Percentiles rank a stretch among this genome's conserved stretches.
These are phyloP conservation scores for Gasteruption jaculator DNA, from an alignment of 2,888 invertebrate species.

Conservation along the genomic window DNA sequence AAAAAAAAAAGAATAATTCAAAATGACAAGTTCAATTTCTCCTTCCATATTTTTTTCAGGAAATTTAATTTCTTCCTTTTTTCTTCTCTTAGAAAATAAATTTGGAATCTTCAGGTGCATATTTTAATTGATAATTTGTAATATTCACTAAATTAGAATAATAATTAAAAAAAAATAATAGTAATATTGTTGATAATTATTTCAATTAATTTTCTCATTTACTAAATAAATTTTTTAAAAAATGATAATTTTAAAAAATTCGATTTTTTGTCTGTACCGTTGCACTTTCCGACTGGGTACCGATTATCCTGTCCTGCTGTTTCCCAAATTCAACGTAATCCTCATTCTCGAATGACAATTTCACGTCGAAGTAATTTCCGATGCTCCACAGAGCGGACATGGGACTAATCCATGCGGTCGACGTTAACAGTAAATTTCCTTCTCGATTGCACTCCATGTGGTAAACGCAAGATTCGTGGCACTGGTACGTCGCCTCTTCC, in stretches of 20 bases:
- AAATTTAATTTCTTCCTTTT: too few species aligned
- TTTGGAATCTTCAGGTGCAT: too few species aligned
- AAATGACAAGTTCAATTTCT: too few species aligned
- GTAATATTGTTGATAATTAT: too few species aligned
- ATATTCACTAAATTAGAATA: neutral
- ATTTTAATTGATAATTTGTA: neutral
- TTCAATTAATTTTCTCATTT: neutral
- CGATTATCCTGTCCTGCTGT: conserved; percentile 81
- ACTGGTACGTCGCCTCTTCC: conserved; percentile 74
- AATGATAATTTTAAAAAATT: too few species aligned
- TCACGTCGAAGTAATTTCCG: conserved; percentile 47
- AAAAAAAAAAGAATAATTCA: too few species aligned
- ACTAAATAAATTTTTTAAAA: neutral
- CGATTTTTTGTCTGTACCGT: conserved; percentile 56
- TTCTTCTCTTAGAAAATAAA: too few species aligned
- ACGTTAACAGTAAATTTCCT: conserved; percentile 79
- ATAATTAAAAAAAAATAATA: conserved; percentile 1
- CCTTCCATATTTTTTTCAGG: too few species aligned
- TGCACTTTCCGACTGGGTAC: conserved; percentile 80
- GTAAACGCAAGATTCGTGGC: conserved; percentile 84
- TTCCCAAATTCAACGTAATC: conserved; percentile 92
- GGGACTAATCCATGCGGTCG: conserved; percentile 81
- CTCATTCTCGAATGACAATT: conserved; percentile 69
- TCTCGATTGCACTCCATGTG: conserved; percentile 65
- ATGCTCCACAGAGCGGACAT: conserved; percentile 78